Base-by-base conservation (phyloP, 2,113 vertebrate genomes). In the Colaptes auratus region DNA sequence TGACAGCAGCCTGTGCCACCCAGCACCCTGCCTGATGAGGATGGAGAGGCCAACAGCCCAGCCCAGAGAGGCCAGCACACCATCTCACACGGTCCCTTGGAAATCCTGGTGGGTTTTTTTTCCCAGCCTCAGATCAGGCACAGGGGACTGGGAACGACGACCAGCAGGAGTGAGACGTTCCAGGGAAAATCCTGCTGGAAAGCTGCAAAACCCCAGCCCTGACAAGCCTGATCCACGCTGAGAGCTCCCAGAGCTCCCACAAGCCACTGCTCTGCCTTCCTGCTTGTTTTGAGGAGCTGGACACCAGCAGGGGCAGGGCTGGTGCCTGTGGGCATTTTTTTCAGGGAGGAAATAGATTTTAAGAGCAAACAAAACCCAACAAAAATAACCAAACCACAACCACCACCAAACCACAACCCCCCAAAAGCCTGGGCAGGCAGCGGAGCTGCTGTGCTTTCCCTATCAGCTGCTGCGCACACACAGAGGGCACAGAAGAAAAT, bases 401-500 rank as follows among this genome's bases (percentile, higher is more conserved):
- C 48, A 23, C 7, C 48, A 10, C 46, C 18, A 48, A 50, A 50
- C 10, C 48, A 50, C 48, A 50, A 46, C 1, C 4, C 1, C 4
- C 17, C 13, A 35, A 44, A 77, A 81, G 58, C 20, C 18, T 48
- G 82, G 67, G 71, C 83, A 87, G 0, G 2, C 89, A 53, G 31
- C 56, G 30, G 75, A 89, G 82, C 73, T 88, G 55, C 90, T 81
- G 30, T 46, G 67, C 92, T 94, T 93, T 91, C 80, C 58, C 3
- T 94, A 89, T 95, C 96, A 95, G 91, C 73, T 86, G 86, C 75
- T 36, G 24, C 86, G 86, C 91, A 93, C 0, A 13, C 88, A 82
- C 59, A 27, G 2, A 10, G 23, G 16, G 74, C 90, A 85, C 14
- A 53, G 82, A 94, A 96, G 86, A 96, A 96, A 95, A 90, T 93